phyloP scores from a whole-genome alignment of 2,797 vertebrate species.

The Thaleichthys pacificus region DNA sequence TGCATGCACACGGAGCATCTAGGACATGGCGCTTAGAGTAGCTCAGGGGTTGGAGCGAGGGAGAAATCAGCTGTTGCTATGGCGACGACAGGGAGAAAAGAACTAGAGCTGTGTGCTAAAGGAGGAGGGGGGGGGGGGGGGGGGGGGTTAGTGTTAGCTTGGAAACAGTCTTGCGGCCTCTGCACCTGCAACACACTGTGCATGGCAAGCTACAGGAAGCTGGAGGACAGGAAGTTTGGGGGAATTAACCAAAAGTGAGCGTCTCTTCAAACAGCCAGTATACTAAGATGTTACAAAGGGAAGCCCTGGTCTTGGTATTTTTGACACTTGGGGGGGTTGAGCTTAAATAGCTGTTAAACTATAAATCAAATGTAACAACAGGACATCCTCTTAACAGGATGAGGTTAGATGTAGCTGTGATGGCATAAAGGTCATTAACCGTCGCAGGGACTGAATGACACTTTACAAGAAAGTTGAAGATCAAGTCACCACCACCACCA shows the following conservation, averaged over 20 bases:
- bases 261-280: slow-evolving; percentile 47
- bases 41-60: slow-evolving; percentile 55
- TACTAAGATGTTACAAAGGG: slow-evolving; percentile 51
- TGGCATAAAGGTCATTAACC: slow-evolving; percentile 25
- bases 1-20: slow-evolving; percentile 31
- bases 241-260: slow-evolving; percentile 48
- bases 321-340: slow-evolving; percentile 40
- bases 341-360: slow-evolving; percentile 31
- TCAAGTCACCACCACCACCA: not conserved
- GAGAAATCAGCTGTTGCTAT: slow-evolving; percentile 74
- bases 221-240: slow-evolving; percentile 68
- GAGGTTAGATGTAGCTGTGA: slow-evolving; percentile 51
- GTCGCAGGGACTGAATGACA: not conserved
- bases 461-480: not conserved
- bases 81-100: slow-evolving; percentile 72
- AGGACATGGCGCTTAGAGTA: slow-evolving; percentile 48
- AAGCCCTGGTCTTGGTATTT: slow-evolving; percentile 51
- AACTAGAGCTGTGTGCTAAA: slow-evolving; percentile 65
- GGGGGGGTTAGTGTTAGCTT: slow-evolving; percentile 67
- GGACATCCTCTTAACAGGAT: slow-evolving; percentile 51
- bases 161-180: slow-evolving; percentile 67
- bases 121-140: slow-evolving; percentile 12
- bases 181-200: slow-evolving; percentile 74
- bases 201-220: slow-evolving; percentile 72
- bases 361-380: slow-evolving; percentile 50